A percentile compares a stretch with the other conserved stretches of the same genome.
Conservation (phyloP, 2,797 vertebrate species). For the Botia almorhae region DNA sequence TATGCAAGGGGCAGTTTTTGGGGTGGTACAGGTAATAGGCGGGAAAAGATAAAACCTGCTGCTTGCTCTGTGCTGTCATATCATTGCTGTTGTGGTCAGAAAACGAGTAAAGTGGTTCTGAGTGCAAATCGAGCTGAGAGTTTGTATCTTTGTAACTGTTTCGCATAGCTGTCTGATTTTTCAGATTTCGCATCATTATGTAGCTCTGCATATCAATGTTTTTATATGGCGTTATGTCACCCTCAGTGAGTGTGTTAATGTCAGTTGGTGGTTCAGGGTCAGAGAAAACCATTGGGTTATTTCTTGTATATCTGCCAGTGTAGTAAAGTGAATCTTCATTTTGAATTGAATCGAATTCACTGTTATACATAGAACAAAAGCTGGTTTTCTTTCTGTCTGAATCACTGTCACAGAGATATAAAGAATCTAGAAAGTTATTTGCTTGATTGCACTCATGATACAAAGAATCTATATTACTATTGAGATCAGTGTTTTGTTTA, state of each 20-base stretch:
- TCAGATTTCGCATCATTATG: constrained; percentile 52
- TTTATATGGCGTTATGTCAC: constrained; percentile 78
- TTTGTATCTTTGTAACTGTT: constrained; percentile 49
- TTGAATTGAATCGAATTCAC: constrained; percentile 60
- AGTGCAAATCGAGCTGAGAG: constrained; percentile 48
- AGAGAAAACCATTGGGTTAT: constrained; percentile 24
- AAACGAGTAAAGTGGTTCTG: not conserved
- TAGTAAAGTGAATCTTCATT: constrained; percentile 72
- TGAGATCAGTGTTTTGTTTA: constrained; percentile 37
- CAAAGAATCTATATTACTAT: constrained; percentile 48
- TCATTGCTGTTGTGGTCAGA: constrained; percentile 51
- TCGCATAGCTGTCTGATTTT: constrained; percentile 42
- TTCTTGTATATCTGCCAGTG: constrained; percentile 51
- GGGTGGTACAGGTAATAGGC: constrained; percentile 78
- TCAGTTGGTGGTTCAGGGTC: constrained; percentile 42
- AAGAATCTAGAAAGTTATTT: constrained; percentile 57
- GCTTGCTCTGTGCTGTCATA: constrained; percentile 62
- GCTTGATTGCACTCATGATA: constrained; percentile 31
- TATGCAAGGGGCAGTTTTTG: constrained; percentile 80
- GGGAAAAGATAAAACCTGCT: constrained; percentile 73
- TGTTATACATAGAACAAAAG: constrained; percentile 41
- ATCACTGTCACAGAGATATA: constrained; percentile 46
- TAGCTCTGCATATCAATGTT: constrained; percentile 76
- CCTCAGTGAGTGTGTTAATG: constrained; percentile 47
- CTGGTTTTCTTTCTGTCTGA: constrained; percentile 23